phyloP scores from a whole-genome alignment of 2,113 vertebrate species.

The Ciconia maguari region DNA sequence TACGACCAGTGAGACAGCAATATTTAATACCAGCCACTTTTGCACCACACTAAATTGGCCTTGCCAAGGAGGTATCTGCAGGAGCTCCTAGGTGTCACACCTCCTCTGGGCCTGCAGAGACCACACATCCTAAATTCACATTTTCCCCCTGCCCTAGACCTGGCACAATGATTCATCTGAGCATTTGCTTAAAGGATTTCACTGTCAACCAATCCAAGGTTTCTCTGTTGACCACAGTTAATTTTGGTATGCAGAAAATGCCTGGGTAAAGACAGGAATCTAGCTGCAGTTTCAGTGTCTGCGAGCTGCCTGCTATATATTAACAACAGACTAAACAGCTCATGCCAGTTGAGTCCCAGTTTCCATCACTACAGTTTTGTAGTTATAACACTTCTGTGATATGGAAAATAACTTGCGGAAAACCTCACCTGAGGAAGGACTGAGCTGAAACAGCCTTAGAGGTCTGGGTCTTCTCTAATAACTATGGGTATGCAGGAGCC shows the following conservation, averaged over 20 bases:
- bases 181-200: conserved; percentile 18
- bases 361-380: background rate
- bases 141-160: background rate
- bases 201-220: background rate
- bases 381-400: background rate
- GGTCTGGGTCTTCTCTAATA: background rate
- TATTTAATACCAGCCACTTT: background rate
- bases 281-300: background rate
- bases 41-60: background rate
- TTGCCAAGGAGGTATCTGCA: background rate
- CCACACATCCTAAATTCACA: background rate
- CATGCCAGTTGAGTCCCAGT: background rate
- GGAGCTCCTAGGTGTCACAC: background rate
- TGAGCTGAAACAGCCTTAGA: background rate
- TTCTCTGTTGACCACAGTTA: conserved; percentile 13
- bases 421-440: background rate
- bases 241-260: conserved; percentile 54
- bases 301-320: background rate
- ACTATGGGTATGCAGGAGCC: background rate
- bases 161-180: conserved; percentile 23
- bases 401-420: background rate
- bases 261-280: background rate
- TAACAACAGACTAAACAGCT: background rate
- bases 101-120: background rate
- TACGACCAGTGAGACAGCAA: background rate